phyloP scores from a whole-genome alignment of 2,888 invertebrate species.

The Luperina nickerlii region DNA sequence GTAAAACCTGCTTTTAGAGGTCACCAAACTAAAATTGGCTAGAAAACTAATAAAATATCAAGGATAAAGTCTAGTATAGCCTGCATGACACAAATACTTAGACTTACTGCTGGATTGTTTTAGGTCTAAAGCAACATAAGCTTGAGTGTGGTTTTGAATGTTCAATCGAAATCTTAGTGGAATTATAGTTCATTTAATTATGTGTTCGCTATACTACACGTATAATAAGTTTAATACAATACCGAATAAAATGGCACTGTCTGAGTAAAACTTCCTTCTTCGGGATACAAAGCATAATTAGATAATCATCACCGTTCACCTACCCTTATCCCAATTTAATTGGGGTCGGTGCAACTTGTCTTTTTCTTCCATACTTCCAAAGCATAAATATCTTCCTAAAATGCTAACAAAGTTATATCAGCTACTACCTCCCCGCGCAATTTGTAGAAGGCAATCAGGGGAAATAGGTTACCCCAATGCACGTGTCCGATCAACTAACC shows the following conservation, averaged over 20 bases:
- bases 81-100: constrained; percentile 20
- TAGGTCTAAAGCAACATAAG: constrained; percentile 2
- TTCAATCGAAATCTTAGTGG: background rate
- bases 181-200: background rate
- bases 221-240: background rate
- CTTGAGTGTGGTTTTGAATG: background rate
- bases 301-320: background rate
- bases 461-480: constrained; percentile 24
- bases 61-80: constrained; percentile 33
- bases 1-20: constrained; percentile 52
- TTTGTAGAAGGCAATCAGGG: constrained; percentile 31
- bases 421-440: constrained; percentile 37
- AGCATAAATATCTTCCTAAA: background rate
- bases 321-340: background rate
- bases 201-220: too few relatives aligned
- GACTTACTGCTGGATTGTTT: constrained; percentile 10
- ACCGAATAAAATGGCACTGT: background rate
- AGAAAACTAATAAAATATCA: constrained; percentile 57
- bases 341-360: background rate
- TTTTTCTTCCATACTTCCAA: background rate
- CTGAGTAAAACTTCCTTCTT: background rate
- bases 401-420: constrained; percentile 16
- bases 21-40: constrained; percentile 42
- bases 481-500: constrained; percentile 37
- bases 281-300: background rate